Conservation (phyloP, 2,113 vertebrate genomes). For the Monopterus albus region DNA sequence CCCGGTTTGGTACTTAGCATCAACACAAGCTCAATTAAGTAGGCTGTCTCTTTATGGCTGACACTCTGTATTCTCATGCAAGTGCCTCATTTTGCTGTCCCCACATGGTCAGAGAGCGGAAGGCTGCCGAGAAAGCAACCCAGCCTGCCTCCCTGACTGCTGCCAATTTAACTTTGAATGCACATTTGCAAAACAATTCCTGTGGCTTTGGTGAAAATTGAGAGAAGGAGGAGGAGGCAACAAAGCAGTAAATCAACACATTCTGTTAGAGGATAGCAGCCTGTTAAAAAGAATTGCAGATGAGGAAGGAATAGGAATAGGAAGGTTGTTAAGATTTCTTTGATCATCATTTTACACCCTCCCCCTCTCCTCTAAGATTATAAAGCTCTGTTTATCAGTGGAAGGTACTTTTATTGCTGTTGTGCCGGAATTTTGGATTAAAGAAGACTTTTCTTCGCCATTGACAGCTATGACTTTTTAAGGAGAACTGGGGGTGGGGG, state of each 20-base stretch:
- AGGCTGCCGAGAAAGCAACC: constrained; percentile 60
- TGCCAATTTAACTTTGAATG: constrained; percentile 77
- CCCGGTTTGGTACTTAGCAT: constrained; percentile 62
- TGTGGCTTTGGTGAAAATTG: constrained; percentile 54
- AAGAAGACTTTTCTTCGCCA: constrained; percentile 28
- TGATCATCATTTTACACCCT: constrained; percentile 2
- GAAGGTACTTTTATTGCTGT: constrained; percentile 29
- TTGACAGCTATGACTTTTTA: constrained; percentile 25
- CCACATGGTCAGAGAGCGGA: constrained; percentile 68
- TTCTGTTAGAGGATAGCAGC: constrained; percentile 37
- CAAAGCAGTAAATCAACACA: constrained; percentile 76
- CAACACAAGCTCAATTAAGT: constrained; percentile 66
- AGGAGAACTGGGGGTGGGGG: constrained; percentile 2
- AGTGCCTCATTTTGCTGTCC: constrained; percentile 75
- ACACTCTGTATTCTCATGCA: constrained; percentile 78
- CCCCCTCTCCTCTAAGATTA: constrained; percentile 23
- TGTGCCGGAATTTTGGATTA: constrained; percentile 39
- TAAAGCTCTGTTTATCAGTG: constrained; percentile 23
- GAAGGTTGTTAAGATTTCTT: constrained; percentile 50
- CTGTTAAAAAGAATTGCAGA: constrained; percentile 75
- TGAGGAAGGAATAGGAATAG: constrained; percentile 55
- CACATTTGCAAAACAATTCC: constrained; percentile 84
- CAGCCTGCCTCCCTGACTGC: constrained; percentile 39
- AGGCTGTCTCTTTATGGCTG: constrained; percentile 66
- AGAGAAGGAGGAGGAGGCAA: constrained; percentile 37